Base-by-base conservation (phyloP, 2,888 invertebrate species). In the Drosophila neonasuta region DNA sequence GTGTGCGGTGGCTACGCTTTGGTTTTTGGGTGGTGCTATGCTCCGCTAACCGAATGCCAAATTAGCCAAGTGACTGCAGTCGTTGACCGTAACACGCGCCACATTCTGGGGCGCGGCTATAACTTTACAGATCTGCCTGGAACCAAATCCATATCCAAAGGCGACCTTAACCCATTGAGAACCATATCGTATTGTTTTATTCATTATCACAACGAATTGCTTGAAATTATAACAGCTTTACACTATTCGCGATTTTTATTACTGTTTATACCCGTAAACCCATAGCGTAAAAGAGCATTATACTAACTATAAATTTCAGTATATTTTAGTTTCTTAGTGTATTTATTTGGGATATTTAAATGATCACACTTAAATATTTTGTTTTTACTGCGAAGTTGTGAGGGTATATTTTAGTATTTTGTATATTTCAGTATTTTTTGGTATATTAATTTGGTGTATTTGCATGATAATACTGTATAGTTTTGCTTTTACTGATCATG, bases 1-100 rank as follows among this genome's bases (percentile, higher is more conserved):
- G 55, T 49, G 39, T 50, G 39, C 49, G 51, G 24, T 44, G 63
- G 17, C 50, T 34, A 46, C 58, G 24, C 24, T 24, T 45, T 55
- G 46, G 17, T 8, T 59, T 15, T 36, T 30, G 29, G 15, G 29
- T 52, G 65, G 30, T 63, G 49, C 20, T 39, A 15, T 39, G 30
- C 44, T 29, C 45, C 32, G 46, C 36, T 66, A 61, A 67, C 67
- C 49, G 66, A 67, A 57, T 45, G 56, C 56, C 55, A 75, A 75
- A 51, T 59, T 42, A 59, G 46, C 45, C 41, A 56, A 58, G 70
- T 51, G 54, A 15, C 15, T 48, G 50, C 63, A 55, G 71, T 54
- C 49, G 61, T 45, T 68, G 54, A 71, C 51, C 71, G 71, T 55
- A 77, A 74, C 77, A 77, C 74, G 77, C 74, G 74, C 77, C 68